Conservation (phyloP, 1,140 invertebrate genomes). For the Calephelis virginiensis region DNA sequence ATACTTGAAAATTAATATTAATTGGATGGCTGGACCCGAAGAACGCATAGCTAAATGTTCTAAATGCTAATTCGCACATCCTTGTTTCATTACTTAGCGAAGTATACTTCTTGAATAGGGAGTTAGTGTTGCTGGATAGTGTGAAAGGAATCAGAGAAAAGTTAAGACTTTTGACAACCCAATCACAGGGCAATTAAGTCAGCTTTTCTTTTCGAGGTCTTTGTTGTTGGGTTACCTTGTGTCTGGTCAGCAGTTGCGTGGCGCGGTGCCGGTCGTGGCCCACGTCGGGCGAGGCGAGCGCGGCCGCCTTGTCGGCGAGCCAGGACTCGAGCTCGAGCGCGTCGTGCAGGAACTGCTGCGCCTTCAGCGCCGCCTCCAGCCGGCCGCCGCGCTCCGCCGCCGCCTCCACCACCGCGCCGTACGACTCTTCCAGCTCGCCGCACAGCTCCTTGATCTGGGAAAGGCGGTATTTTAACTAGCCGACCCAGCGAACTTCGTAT, state of each 20-base stretch:
- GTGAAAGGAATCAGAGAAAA: too few species aligned
- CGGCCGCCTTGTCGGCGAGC: constrained; percentile 92
- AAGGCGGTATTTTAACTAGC: background rate
- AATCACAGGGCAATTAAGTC: too few species aligned
- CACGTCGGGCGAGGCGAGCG: constrained; percentile 89
- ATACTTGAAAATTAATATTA: too few species aligned
- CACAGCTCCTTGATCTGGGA: constrained; percentile 50
- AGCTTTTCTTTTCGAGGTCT: too few species aligned
- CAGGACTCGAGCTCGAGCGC: constrained; percentile 95
- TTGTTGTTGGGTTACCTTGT: constrained; percentile 82
- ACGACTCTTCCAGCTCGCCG: constrained; percentile 78
- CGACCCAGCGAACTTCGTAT: too few species aligned
- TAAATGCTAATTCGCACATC: too few species aligned
- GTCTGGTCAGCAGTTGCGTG: constrained; percentile 93
- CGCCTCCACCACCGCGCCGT: constrained; percentile 84
- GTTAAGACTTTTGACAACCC: too few species aligned
- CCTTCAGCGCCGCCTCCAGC: constrained; percentile 90
- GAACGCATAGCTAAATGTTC: too few species aligned
- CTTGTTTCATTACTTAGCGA: too few species aligned
- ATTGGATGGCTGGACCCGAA: too few species aligned
- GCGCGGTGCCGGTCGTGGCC: constrained; percentile 93
- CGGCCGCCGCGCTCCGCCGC: constrained; percentile 86
- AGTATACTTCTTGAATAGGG: too few species aligned
- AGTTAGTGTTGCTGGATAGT: too few species aligned
- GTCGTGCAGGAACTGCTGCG: constrained; percentile 94